Evolutionary conservation across 2,888 invertebrate genomes (phyloP).

Genomic region (Lobophora halterata): DNA sequence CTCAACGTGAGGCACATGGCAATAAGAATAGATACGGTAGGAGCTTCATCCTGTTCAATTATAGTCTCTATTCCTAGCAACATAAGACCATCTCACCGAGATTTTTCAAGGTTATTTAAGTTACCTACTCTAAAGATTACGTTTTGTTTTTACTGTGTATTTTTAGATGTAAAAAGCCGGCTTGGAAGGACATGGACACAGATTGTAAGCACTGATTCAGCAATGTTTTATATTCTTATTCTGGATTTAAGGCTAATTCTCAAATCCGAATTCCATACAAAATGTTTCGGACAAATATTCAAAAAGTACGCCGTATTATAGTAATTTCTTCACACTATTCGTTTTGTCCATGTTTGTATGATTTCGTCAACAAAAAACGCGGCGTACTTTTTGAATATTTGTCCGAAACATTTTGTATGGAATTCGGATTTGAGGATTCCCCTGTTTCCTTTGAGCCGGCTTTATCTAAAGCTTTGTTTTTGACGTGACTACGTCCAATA

Average conservation of each 20-base stretch:
- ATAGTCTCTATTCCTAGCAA: slow-evolving; percentile 17
- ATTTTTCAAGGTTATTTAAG: background rate
- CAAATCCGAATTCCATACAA: background rate
- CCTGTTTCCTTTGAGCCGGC: no score
- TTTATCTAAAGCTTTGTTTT: no score
- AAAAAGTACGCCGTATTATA: no score
- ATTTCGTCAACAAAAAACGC: no score
- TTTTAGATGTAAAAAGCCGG: slow-evolving; percentile 29
- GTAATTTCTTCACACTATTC: no score
- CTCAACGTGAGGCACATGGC: slow-evolving; percentile 22
- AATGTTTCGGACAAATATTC: no score
- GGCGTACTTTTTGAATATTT: no score
- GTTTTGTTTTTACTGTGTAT: slow-evolving; percentile 24
- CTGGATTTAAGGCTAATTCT: background rate
- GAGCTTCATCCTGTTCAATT: slow-evolving; percentile 4
- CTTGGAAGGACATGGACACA: slow-evolving; percentile 23
- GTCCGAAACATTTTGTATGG: no score
- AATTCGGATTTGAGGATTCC: no score
- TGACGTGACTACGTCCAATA: no score
- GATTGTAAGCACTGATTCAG: slow-evolving; percentile 7
- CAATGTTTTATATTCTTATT: background rate
- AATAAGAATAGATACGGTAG: slow-evolving; percentile 17
- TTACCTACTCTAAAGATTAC: slow-evolving; percentile 11
- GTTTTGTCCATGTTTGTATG: no score
- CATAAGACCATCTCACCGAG: slow-evolving; percentile 1